phyloP scores from a whole-genome alignment of 2,888 invertebrate genomes.

The Rambutsinella grinnellia region DNA sequence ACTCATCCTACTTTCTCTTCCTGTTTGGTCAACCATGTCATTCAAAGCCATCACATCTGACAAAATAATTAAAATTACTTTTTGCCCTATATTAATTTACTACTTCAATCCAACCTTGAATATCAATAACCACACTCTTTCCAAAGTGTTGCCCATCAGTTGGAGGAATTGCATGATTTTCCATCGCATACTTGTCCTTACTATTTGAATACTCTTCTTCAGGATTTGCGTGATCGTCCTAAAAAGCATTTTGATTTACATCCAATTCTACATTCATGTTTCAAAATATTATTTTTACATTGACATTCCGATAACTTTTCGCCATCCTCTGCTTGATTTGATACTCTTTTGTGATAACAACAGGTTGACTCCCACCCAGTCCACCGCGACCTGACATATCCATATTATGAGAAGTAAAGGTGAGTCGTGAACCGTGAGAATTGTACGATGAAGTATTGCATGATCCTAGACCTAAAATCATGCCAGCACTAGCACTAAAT shows the following conservation, averaged over 20 bases:
- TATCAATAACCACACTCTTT: constrained; percentile 28
- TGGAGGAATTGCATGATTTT: constrained; percentile 2
- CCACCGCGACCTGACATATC: constrained; percentile 74
- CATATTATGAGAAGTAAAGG: constrained; percentile 88
- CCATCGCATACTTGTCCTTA: constrained; percentile 23
- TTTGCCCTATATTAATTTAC: not conserved
- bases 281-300: constrained; percentile 13
- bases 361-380: constrained; percentile 75
- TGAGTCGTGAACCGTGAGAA: constrained; percentile 92
- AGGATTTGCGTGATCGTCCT: constrained; percentile 18
- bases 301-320: constrained; percentile 41
- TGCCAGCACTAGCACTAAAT: no score
- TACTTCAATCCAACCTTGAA: constrained; percentile 19
- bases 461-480: constrained; percentile 73
- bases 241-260: constrained; percentile 10
- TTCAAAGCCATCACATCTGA: constrained; percentile 97
- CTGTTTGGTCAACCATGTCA: constrained; percentile 96
- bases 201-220: constrained; percentile 31
- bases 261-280: constrained; percentile 15
- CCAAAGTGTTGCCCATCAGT: not conserved
- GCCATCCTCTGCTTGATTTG: constrained; percentile 75
- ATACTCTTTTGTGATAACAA: constrained; percentile 86
- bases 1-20: constrained; percentile 86
- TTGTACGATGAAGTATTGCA: constrained; percentile 96
- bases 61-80: constrained; percentile 67